Conservation (phyloP, 2,797 vertebrate genomes). For the Sebastes baramenuke region DNA sequence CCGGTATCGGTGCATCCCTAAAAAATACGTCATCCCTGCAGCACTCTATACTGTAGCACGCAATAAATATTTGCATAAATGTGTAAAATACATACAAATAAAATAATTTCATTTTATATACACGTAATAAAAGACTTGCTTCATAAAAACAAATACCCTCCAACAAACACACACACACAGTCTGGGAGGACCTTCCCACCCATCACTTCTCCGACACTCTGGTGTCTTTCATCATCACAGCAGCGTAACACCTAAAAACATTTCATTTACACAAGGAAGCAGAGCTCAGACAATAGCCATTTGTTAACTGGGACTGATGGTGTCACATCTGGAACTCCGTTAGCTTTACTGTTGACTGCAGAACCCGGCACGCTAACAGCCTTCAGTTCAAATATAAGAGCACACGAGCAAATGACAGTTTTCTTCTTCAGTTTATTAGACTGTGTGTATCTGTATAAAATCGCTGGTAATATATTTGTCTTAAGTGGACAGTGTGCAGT, state of each 20-base stretch:
- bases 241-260: constrained; percentile 33
- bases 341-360: constrained; percentile 8
- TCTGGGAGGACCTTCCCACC: constrained; percentile 22
- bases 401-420: neutral
- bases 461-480: neutral
- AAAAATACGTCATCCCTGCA: too few relatives aligned
- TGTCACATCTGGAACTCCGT: constrained; percentile 31
- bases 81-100: neutral
- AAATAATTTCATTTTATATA: neutral
- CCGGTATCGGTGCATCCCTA: too few relatives aligned
- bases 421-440: neutral
- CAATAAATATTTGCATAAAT: neutral
- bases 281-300: constrained; percentile 39
- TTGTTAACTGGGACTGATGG: constrained; percentile 35
- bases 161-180: constrained; percentile 19
- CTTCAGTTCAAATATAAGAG: constrained; percentile 2
- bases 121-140: neutral
- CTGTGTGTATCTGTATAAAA: neutral
- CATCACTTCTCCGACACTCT: constrained; percentile 35
- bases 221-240: constrained; percentile 43
- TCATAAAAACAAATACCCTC: neutral
- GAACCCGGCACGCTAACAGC: neutral
- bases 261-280: constrained; percentile 51
- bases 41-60: neutral
- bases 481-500: neutral